phyloP scores from a whole-genome alignment of 1,140 invertebrate genomes.

The Whitmania pigra region DNA sequence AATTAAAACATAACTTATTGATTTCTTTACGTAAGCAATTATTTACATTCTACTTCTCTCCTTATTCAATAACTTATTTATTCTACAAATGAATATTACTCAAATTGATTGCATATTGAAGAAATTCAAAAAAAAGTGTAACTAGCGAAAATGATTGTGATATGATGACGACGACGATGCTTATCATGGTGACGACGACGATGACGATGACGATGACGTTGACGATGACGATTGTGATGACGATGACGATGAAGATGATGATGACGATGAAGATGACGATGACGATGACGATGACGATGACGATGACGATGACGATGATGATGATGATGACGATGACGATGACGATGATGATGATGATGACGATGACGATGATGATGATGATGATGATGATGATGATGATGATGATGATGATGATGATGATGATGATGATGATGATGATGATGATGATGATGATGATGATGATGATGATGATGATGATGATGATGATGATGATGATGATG shows the following conservation, averaged over 20 bases:
- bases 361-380: neutral
- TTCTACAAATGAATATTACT: no score
- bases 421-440: neutral
- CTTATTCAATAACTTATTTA: no score
- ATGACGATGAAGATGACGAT: constrained; percentile 15
- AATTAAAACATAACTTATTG: no score
- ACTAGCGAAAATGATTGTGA: no score
- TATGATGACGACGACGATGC: constrained; percentile 8
- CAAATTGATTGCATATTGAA: no score
- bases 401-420: constrained; percentile 4
- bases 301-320: constrained; percentile 16
- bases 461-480: constrained; percentile 18
- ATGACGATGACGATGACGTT: constrained; percentile 14
- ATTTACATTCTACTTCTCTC: no score
- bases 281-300: constrained; percentile 16
- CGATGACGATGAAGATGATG: constrained; percentile 15
- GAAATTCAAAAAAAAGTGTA: no score
- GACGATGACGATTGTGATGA: constrained; percentile 14
- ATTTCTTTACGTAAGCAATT: no score
- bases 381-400: neutral
- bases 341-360: neutral
- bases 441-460: constrained; percentile 15
- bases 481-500: constrained; percentile 18
- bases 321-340: constrained; percentile 16
- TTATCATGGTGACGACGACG: constrained; percentile 10